phyloP scores from a whole-genome alignment of 2,888 invertebrate species.

The Tolmerus cingulatus region DNA sequence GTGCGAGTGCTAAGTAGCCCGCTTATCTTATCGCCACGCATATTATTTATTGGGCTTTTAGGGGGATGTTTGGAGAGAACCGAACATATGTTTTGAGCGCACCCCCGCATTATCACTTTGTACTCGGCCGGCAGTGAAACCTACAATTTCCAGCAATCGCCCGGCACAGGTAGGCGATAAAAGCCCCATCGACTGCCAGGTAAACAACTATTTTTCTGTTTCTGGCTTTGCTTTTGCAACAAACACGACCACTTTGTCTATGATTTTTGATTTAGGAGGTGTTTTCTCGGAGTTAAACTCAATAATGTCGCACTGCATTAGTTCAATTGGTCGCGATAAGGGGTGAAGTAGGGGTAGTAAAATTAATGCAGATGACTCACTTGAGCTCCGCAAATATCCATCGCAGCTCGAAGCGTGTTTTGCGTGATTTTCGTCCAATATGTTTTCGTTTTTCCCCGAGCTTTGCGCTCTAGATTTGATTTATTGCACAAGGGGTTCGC shows the following conservation, averaged over 20 bases:
- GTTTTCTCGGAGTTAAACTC: neutral
- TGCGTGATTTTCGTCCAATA: neutral
- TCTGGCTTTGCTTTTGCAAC: neutral
- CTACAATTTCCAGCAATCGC: neutral
- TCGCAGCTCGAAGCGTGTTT: neutral
- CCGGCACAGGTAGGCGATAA: neutral
- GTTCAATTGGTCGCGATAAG: neutral
- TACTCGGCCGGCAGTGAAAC: neutral
- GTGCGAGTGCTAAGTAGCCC: neutral
- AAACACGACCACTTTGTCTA: neutral
- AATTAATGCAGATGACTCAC: neutral
- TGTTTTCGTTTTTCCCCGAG: neutral
- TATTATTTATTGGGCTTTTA: neutral
- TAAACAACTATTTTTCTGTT: neutral
- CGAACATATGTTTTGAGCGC: neutral
- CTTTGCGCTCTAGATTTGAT: neutral
- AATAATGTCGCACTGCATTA: neutral
- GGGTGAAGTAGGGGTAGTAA: neutral
- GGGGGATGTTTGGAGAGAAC: neutral
- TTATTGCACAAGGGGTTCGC: neutral
- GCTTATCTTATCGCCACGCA: neutral
- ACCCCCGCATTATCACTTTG: neutral
- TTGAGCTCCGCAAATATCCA: neutral
- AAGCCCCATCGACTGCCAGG: neutral
- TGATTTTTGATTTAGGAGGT: neutral